These are phyloP conservation scores for Drosophila sturtevanti DNA, from an alignment of 1,140 invertebrate genomes.

Conservation along the genomic window DNA sequence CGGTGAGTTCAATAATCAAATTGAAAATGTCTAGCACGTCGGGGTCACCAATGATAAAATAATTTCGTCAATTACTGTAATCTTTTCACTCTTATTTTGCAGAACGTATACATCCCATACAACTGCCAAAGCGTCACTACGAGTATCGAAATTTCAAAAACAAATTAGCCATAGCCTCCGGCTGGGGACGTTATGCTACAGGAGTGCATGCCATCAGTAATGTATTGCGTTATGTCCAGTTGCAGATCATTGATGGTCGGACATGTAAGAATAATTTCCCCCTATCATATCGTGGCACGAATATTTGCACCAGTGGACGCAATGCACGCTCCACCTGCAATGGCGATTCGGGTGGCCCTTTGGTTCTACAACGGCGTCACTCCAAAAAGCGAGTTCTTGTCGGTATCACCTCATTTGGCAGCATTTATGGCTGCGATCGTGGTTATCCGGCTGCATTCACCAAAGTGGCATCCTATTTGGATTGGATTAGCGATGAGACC, in stretches of 20 bases:
- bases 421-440: conserved; percentile 83
- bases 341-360: conserved; percentile 84
- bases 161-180: conserved; percentile 82
- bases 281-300: conserved; percentile 83
- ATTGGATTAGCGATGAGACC: conserved; percentile 84
- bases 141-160: conserved; percentile 81
- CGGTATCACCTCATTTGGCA: conserved; percentile 85
- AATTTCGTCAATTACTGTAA: no score
- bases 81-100: conserved; percentile 36
- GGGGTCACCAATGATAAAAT: background rate
- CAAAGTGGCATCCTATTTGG: conserved; percentile 84
- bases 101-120: conserved; percentile 83
- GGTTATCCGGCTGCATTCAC: conserved; percentile 85
- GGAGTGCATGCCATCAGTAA: conserved; percentile 80
- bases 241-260: conserved; percentile 84
- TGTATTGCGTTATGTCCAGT: conserved; percentile 82
- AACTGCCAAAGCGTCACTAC: conserved; percentile 82
- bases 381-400: conserved; percentile 79
- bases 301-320: conserved; percentile 83
- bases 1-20: conserved; percentile 63
- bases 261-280: conserved; percentile 85
- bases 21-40: background rate
- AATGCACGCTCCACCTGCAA: conserved; percentile 81
- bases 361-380: conserved; percentile 75
- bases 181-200: conserved; percentile 84